Evolutionary conservation across 1,140 invertebrate species (phyloP).

Genomic region (Drosophila kurseongensis): DNA sequence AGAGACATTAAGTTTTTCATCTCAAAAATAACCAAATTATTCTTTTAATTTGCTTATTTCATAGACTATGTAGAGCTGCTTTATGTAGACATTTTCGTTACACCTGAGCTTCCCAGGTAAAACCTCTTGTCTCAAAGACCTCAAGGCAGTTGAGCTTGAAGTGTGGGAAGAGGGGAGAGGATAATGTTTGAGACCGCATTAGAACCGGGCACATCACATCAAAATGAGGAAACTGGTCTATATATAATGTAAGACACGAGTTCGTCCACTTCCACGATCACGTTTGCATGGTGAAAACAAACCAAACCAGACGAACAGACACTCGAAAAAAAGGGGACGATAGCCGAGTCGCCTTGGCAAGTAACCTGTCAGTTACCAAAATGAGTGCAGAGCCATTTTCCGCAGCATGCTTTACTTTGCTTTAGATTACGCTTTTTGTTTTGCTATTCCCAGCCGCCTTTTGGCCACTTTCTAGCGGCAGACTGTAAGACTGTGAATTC

Average conservation of each 20-base stretch:
- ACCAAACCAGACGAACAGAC: constrained; percentile 60
- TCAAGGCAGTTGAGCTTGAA: constrained; percentile 42
- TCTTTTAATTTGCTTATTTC: constrained; percentile 34
- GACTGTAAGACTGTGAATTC: constrained; percentile 45
- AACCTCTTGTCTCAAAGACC: constrained; percentile 20
- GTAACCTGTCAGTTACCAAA: constrained; percentile 71
- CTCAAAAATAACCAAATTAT: no score
- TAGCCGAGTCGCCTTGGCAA: constrained; percentile 22
- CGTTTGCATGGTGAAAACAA: constrained; percentile 65
- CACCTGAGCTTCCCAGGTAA: constrained; percentile 32
- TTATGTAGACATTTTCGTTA: constrained; percentile 37
- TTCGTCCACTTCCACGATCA: constrained; percentile 58
- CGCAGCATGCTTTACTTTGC: constrained; percentile 67
- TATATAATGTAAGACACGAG: constrained; percentile 64
- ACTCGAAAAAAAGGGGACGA: constrained; percentile 54
- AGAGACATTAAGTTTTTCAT: no score
- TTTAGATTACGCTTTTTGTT: constrained; percentile 34
- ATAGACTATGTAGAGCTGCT: constrained; percentile 13
- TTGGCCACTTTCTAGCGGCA: constrained; percentile 75
- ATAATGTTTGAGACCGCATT: constrained; percentile 33
- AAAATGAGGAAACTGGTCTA: constrained; percentile 70
- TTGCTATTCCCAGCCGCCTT: constrained; percentile 53
- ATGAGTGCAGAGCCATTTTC: constrained; percentile 79
- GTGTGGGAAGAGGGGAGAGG: neutral
- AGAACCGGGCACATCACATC: constrained; percentile 62